A percentile compares a stretch with the other conserved stretches of the same genome.
Conservation (phyloP, 2,797 vertebrate genomes). For the Pseudotriccus pelzelni region DNA sequence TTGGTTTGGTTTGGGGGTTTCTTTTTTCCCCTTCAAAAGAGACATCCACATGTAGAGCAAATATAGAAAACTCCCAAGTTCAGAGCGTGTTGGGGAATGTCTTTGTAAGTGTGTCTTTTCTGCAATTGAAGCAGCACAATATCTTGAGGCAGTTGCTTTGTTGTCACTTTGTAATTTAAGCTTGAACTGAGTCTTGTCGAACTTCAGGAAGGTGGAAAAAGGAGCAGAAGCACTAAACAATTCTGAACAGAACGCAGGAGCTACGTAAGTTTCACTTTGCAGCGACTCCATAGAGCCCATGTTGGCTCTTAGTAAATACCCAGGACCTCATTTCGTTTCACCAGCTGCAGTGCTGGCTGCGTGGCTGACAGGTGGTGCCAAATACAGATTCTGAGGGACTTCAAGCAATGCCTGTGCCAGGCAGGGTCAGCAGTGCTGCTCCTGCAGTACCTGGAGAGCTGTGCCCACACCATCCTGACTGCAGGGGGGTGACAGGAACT, state of each 20-base stretch:
- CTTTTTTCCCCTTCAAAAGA: background rate
- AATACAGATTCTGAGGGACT: background rate
- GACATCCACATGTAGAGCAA: background rate
- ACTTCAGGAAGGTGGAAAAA: background rate
- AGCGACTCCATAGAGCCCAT: background rate
- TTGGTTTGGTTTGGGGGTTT: background rate
- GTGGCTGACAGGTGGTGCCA: background rate
- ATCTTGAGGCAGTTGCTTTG: background rate
- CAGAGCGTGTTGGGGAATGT: background rate
- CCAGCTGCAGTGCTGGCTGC: background rate
- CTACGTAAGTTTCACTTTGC: background rate
- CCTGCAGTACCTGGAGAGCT: background rate
- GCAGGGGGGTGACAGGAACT: background rate
- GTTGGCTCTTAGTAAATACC: background rate
- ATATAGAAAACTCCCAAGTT: background rate
- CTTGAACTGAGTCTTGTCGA: background rate
- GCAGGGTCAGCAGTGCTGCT: background rate
- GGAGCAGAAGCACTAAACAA: background rate
- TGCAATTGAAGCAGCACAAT: background rate
- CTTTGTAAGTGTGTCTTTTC: background rate
- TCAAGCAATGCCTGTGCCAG: background rate
- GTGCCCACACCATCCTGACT: background rate
- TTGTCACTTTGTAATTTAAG: background rate
- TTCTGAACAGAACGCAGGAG: background rate
- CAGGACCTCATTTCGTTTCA: background rate